Evolutionary conservation across 2,797 vertebrate species (phyloP).

Genomic region (Centropyge bicolor): DNA sequence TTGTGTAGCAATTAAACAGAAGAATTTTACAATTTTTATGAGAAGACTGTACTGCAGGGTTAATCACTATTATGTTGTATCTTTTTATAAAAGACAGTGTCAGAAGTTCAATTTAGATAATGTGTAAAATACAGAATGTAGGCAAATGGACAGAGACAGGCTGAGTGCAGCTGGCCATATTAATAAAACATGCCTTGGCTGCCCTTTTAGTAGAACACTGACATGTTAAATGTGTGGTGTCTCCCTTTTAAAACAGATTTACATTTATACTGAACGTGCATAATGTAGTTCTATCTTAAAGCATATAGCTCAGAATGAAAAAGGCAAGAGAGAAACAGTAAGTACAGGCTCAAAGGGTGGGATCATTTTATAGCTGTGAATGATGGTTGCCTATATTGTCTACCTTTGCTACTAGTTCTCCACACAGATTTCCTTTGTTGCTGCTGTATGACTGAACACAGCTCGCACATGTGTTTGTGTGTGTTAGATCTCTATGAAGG

Average conservation of each 20-base stretch:
- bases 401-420: background rate
- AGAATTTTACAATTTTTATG: background rate
- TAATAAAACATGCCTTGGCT: background rate
- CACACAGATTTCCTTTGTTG: background rate
- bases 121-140: background rate
- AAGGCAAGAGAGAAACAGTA: background rate
- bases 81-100: background rate
- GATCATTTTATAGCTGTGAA: background rate
- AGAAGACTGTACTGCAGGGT: background rate
- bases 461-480: constrained; percentile 16
- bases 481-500: constrained; percentile 81
- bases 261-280: constrained; percentile 20
- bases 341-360: constrained; percentile 18
- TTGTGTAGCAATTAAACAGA: background rate
- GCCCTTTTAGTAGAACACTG: constrained; percentile 7
- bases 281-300: constrained; percentile 20
- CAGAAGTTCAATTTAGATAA: background rate
- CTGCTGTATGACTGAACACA: background rate
- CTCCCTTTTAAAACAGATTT: constrained; percentile 36
- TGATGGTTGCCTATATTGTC: constrained; percentile 11
- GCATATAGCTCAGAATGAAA: background rate
- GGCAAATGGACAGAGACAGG: background rate
- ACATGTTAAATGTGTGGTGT: constrained; percentile 28
- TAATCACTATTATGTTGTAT: background rate
- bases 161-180: background rate